These are phyloP conservation scores for Papilio dardanus DNA, from an alignment of 1,140 invertebrate genomes.

Conservation along the genomic window DNA sequence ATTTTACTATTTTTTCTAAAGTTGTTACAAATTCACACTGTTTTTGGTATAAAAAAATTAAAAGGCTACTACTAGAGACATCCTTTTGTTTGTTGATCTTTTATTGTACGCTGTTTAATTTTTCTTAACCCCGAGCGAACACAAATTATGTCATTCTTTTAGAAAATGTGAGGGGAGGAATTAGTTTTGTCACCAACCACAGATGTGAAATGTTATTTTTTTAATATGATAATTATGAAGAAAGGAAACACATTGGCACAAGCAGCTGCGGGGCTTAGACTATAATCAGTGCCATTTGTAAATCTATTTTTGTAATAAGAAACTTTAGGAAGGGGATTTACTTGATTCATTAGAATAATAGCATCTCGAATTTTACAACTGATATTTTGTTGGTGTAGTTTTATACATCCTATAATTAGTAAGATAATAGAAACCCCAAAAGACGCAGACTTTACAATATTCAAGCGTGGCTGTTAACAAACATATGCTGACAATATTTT, in stretches of 20 bases:
- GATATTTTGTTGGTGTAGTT: no score
- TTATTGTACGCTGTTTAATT: not conserved
- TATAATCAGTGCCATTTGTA: conserved; percentile 9
- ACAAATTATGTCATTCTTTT: not conserved
- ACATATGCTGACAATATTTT: not conserved
- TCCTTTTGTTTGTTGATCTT: no score
- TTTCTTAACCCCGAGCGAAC: not conserved
- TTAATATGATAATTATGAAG: not conserved
- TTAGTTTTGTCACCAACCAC: not conserved
- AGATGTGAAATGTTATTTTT: conserved; percentile 1
- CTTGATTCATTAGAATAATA: no score
- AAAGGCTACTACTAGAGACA: no score
- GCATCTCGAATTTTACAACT: no score
- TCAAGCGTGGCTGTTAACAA: no score
- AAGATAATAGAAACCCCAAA: no score
- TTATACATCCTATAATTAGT: no score
- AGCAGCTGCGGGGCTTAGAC: conserved; percentile 17
- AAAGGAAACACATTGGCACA: conserved; percentile 5
- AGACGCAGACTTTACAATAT: no score
- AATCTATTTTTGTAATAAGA: conserved; percentile 24
- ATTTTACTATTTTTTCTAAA: no score
- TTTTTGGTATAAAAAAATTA: no score
- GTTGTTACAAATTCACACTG: not conserved
- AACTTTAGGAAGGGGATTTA: conserved; percentile 1
- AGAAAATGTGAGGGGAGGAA: not conserved